Evolutionary conservation across 2,888 invertebrate genomes (phyloP), one percentile per base, ranked within the genome.

Genomic region (Operophtera brumata): DNA sequence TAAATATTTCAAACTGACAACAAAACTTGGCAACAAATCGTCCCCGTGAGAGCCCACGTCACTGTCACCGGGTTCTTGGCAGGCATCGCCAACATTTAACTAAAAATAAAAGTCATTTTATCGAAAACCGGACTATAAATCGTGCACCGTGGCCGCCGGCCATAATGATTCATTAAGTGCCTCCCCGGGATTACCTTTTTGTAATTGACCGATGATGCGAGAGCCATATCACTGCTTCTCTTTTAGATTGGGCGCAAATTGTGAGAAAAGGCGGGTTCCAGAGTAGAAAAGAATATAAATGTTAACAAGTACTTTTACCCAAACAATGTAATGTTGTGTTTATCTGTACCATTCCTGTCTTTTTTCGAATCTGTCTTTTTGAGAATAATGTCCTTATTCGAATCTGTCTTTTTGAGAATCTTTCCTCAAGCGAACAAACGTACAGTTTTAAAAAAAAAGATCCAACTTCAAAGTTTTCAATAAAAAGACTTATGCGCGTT

Each of bases 111-210:
- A 30, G 30, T 9, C 30, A 64, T 65, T 65, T 64, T 64, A 62
- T 67, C 66, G 65, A 70, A 64, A 60, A 50, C 69, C 59, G 34
- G 76, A 75, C 86, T 87, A 88, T 86, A 80, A 80, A 85, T 88
- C 69, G 66, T 62, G 65, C 78, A 80, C 84, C 81, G 62, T 69
- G 65, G 80, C 82, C 80, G 77, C 73, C 73, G 73, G 78, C 79
- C 79, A 80, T 89, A 89, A 89, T 89, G 88, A 89, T 87, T 89
- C 88, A 89, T 89, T 89, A 89, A 89, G 84, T 86, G 86, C 88
- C 87, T 86, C 84, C 80, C 77, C 76, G 84, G 87, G 87, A 88
- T 88, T 87, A 86, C 86, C 85, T 88, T 87, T 87, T 88, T 88
- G 89, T 89, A 89, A 87, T 86, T 87, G 87, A 86, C 85, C 86